Percentiles rank a stretch among this genome's conserved stretches.
Evolutionary conservation across 2,888 invertebrate genomes (phyloP).

Genomic region (Rhagonycha lutea): DNA sequence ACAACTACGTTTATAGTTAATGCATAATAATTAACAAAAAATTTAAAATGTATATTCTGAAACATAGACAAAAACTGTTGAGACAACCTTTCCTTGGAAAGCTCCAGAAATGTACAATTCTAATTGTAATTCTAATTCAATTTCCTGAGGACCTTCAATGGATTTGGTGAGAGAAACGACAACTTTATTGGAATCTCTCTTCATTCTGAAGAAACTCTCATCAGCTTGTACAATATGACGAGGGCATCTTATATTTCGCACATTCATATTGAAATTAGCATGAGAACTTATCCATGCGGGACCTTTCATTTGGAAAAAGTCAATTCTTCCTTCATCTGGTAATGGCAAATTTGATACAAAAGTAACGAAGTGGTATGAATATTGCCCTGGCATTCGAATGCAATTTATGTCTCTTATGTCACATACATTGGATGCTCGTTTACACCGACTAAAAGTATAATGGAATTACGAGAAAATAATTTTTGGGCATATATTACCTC

Average conservation of each 20-base stretch:
- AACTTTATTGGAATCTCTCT: constrained; percentile 61
- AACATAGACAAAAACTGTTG: constrained; percentile 83
- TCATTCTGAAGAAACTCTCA: constrained; percentile 53
- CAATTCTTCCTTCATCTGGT: constrained; percentile 60
- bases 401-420: constrained; percentile 75
- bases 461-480: background rate
- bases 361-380: constrained; percentile 92
- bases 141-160: constrained; percentile 87
- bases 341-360: constrained; percentile 83
- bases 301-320: constrained; percentile 88
- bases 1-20: background rate
- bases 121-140: constrained; percentile 86
- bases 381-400: constrained; percentile 78
- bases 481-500: constrained; percentile 67
- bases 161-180: constrained; percentile 76
- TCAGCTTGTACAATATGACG: constrained; percentile 56
- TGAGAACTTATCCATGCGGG: constrained; percentile 72
- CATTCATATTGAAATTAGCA: constrained; percentile 75
- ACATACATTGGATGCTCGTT: constrained; percentile 72
- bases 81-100: constrained; percentile 82
- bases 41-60: constrained; percentile 78
- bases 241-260: constrained; percentile 70
- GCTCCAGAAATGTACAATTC: constrained; percentile 73
- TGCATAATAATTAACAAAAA: background rate
- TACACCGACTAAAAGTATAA: constrained; percentile 73